Evolutionary conservation across 2,113 vertebrate species (phyloP).

Genomic region (Pogonocichla stellata): DNA sequence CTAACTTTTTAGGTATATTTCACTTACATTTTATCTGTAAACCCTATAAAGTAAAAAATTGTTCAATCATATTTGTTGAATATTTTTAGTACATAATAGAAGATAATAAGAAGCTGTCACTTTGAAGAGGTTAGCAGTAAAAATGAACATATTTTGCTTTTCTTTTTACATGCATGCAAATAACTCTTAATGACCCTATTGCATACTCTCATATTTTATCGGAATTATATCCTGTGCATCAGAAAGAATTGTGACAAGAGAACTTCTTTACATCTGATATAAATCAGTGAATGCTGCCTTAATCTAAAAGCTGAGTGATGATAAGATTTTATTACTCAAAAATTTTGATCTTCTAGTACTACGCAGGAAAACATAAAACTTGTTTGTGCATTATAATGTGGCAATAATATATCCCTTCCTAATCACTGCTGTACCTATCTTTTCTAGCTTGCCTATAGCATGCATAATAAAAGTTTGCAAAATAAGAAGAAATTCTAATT

Average conservation of each 20-base stretch:
- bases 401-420: slow-evolving; percentile 64
- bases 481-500: slow-evolving; percentile 62
- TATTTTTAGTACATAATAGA: neutral
- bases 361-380: slow-evolving; percentile 72
- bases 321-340: slow-evolving; percentile 62
- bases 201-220: slow-evolving; percentile 1
- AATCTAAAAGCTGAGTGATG: slow-evolving; percentile 68
- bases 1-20: neutral
- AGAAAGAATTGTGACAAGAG: slow-evolving; percentile 46
- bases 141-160: neutral
- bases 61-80: neutral
- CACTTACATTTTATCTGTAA: neutral
- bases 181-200: slow-evolving; percentile 56
- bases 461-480: slow-evolving; percentile 69
- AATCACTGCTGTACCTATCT: slow-evolving; percentile 63
- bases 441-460: slow-evolving; percentile 66
- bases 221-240: slow-evolving; percentile 43
- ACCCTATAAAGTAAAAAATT: neutral
- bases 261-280: slow-evolving; percentile 57
- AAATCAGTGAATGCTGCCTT: slow-evolving; percentile 60
- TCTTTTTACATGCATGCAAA: neutral
- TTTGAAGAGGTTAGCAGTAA: slow-evolving; percentile 30
- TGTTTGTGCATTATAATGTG: slow-evolving; percentile 68
- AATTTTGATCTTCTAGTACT: slow-evolving; percentile 69
- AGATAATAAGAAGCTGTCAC: neutral